Conservation (phyloP, 2,113 vertebrate species). For the Thalassoma bifasciatum region DNA sequence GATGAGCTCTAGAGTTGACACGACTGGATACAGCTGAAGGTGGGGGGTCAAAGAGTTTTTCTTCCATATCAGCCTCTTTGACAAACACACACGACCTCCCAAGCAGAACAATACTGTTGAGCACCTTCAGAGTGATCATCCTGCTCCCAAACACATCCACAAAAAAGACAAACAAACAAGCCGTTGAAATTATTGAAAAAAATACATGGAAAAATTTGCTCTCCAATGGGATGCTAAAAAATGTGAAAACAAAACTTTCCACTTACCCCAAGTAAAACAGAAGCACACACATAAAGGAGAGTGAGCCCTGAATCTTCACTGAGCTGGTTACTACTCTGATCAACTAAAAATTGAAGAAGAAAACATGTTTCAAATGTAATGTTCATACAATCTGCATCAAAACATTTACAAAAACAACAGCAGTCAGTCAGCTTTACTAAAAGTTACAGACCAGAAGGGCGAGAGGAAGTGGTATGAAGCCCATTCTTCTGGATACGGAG, state of each 20-base stretch:
- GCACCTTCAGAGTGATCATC: constrained; percentile 94
- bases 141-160: constrained; percentile 76
- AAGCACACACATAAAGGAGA: constrained; percentile 92
- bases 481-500: constrained; percentile 97
- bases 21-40: constrained; percentile 84
- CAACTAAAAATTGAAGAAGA: constrained; percentile 81
- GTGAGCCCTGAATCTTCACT: constrained; percentile 95
- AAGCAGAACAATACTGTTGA: constrained; percentile 96
- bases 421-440: not conserved
- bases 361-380: not conserved
- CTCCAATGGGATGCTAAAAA: not conserved
- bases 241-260: not conserved
- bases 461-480: constrained; percentile 97
- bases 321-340: constrained; percentile 96
- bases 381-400: not conserved
- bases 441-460: constrained; percentile 92
- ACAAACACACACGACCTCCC: constrained; percentile 97
- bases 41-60: constrained; percentile 92
- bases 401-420: not conserved
- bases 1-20: constrained; percentile 84
- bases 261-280: constrained; percentile 97
- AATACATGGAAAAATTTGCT: not conserved
- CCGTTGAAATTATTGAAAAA: not conserved
- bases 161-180: not conserved
- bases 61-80: constrained; percentile 97